Evolutionary conservation across 2,113 vertebrate genomes (phyloP), one percentile per base, ranked within the genome.

Genomic region (Hipposideros armiger): DNA sequence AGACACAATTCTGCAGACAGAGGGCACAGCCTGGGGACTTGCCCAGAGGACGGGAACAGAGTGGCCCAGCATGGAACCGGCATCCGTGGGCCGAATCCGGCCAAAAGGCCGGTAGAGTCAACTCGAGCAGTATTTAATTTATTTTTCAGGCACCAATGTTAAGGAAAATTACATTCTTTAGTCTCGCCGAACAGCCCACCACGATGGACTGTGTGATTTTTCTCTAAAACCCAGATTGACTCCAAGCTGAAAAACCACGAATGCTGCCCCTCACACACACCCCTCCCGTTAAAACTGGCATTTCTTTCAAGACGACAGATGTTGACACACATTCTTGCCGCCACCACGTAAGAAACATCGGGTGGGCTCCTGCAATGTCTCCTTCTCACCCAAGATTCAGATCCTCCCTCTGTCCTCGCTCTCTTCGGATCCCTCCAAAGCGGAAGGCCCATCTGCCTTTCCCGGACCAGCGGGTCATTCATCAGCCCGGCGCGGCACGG

Each of bases 261-360:
- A 19, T 0, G 7, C 3, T 22, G 28, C 85, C 92, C 0, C 0
- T 10, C 76, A 97, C 95, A 85, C 90, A 90, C 84, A 94, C 95
- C 91, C 84, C 88, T 95, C 95, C 89, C 90, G 85, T 96, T 94
- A 96, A 92, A 96, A 95, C 94, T 56, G 69, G 87, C 76, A 67
- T 96, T 92, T 95, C 83, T 74, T 90, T 67, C 30, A 10, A 70
- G 50, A 42, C 0, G 7, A 95, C 97, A 97, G 97, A 92, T 73
- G 92, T 85, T 91, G 90, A 95, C 95, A 94, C 94, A 80, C 88
- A 97, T 96, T 87, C 97, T 96, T 96, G 72, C 93, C 89, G 96
- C 96, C 96, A 96, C 90, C 90, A 36, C 66, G 2, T 52, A 78
- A 97, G 98, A 94, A 97, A 95, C 84, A 93, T 95, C 77, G 85